phyloP scores from a whole-genome alignment of 2,797 vertebrate species.

The Propithecus perrieri region DNA sequence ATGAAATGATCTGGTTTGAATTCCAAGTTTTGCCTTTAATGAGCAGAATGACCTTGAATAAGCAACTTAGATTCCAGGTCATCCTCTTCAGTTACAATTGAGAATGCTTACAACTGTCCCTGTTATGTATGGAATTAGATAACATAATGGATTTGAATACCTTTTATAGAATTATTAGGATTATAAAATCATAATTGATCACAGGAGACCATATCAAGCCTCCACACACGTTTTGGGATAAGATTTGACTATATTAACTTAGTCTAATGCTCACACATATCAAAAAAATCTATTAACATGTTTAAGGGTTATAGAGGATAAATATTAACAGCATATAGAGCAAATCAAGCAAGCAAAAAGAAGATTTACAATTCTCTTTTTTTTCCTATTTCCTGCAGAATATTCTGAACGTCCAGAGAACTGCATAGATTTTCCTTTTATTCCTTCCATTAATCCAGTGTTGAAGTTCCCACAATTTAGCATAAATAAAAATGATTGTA shows the following conservation, averaged over 20 bases:
- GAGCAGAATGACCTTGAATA: background rate
- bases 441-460: constrained; percentile 26
- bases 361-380: background rate
- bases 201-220: background rate
- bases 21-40: background rate
- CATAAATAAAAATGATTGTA: constrained; percentile 49
- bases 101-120: background rate
- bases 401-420: background rate
- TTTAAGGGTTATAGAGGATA: background rate
- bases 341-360: background rate
- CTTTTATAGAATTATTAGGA: constrained; percentile 2
- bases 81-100: background rate
- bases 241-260: background rate
- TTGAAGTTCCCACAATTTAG: background rate
- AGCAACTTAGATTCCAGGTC: background rate
- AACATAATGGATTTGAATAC: background rate
- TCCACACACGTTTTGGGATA: background rate
- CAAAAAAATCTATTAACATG: background rate
- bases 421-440: background rate
- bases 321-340: background rate
- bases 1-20: background rate
- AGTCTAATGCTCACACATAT: background rate
- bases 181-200: background rate
- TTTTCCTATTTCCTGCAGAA: constrained; percentile 21
- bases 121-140: background rate